Evolutionary conservation across 2,113 vertebrate species (phyloP).

Genomic region (Piaya cayana): DNA sequence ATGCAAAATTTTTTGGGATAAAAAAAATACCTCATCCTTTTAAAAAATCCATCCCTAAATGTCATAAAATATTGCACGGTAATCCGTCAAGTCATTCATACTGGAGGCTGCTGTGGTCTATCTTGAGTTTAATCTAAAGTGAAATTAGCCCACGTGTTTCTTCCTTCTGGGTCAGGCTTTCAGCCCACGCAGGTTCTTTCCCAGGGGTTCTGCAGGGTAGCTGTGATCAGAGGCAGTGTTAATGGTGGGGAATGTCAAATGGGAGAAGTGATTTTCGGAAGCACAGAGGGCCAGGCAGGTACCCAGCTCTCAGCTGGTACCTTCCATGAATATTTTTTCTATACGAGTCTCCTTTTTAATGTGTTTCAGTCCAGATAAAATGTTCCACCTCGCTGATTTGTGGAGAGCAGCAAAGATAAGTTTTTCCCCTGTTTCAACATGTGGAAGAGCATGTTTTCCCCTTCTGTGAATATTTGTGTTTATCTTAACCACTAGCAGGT

Average conservation of each 20-base stretch:
- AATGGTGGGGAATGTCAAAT: background rate
- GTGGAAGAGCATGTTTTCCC: background rate
- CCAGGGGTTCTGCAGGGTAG: background rate
- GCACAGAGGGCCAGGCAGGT: background rate
- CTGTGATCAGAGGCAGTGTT: background rate
- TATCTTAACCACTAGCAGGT: background rate
- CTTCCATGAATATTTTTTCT: background rate
- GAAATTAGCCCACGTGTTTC: background rate
- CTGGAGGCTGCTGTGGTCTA: background rate
- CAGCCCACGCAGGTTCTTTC: background rate
- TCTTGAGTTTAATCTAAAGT: conserved; percentile 1
- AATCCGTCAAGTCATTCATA: conserved; percentile 1
- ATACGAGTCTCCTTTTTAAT: background rate
- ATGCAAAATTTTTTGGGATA: conserved; percentile 23
- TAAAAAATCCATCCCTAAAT: conserved; percentile 57
- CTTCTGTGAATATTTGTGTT: background rate
- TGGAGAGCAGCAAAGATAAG: background rate
- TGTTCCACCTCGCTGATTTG: background rate
- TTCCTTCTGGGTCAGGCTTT: background rate
- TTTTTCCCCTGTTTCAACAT: background rate
- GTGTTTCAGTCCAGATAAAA: background rate
- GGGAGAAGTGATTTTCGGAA: background rate
- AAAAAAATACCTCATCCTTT: conserved; percentile 10
- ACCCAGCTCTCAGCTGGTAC: background rate
- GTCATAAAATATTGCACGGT: background rate